Evolutionary conservation across 2,113 vertebrate genomes (phyloP).

Genomic region (Chloropsis cyanopogon): DNA sequence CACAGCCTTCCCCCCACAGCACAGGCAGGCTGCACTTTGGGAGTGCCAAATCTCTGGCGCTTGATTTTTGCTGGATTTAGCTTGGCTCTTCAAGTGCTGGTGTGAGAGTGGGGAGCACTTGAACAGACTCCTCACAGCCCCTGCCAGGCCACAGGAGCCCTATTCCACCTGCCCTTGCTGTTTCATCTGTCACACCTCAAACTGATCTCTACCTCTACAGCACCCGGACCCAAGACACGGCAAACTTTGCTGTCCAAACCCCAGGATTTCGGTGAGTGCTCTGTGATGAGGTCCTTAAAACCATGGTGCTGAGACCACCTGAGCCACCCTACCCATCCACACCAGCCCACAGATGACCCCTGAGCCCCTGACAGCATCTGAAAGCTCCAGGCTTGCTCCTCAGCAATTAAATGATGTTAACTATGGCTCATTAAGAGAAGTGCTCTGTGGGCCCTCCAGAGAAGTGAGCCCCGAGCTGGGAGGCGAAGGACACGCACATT

Average conservation of each 20-base stretch:
- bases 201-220: not conserved
- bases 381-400: not conserved
- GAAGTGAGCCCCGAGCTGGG: not conserved
- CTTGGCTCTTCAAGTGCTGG: rapidly evolving
- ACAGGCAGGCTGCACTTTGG: not conserved
- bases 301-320: rapidly evolving
- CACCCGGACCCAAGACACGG: not conserved
- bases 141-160: not conserved
- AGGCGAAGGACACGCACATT: not conserved
- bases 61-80: not conserved
- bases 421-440: not conserved
- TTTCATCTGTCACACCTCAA: not conserved
- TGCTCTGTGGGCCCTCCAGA: not conserved
- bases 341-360: not conserved
- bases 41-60: not conserved
- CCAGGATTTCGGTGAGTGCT: not conserved
- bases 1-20: rapidly evolving
- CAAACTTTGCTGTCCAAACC: not conserved
- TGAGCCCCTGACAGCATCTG: not conserved
- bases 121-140: not conserved
- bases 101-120: not conserved
- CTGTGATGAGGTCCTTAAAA: not conserved
- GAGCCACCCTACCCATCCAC: not conserved
- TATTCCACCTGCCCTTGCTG: not conserved
- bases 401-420: not conserved